phyloP scores from a whole-genome alignment of 1,140 invertebrate species.

The Trichonephila clavata region DNA sequence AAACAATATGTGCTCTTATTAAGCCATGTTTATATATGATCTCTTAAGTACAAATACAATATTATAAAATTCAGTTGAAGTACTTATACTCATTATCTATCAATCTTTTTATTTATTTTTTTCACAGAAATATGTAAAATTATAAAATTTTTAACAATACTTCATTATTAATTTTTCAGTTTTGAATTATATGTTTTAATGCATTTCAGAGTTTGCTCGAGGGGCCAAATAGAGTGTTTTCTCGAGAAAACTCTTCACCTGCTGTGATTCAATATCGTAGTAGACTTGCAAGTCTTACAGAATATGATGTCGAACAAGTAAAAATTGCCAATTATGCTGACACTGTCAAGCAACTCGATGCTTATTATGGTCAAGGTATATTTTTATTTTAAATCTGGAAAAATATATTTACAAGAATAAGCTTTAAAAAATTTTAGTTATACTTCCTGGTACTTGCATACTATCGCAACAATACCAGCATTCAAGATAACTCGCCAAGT shows the following conservation, averaged over 20 bases:
- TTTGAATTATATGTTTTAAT: neutral
- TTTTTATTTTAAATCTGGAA: neutral
- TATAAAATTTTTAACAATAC: no score
- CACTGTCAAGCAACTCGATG: constrained; percentile 92
- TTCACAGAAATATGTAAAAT: no score
- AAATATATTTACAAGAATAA: neutral
- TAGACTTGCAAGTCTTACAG: constrained; percentile 69
- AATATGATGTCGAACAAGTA: constrained; percentile 75
- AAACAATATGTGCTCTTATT: no score
- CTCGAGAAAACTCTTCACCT: neutral
- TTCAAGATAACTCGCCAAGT: no score
- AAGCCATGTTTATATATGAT: no score
- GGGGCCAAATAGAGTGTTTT: constrained; percentile 6
- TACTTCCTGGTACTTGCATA: neutral
- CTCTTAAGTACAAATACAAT: no score
- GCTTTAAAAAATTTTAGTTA: neutral
- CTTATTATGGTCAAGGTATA: constrained; percentile 95
- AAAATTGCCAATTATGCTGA: constrained; percentile 89
- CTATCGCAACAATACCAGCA: no score
- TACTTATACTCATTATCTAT: no score
- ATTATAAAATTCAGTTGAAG: no score
- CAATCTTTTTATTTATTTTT: no score
- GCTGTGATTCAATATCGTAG: constrained; percentile 68
- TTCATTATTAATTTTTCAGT: no score
- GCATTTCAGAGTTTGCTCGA: constrained; percentile 66